A percentile compares a stretch with the other conserved stretches of the same genome.
Conservation (phyloP, 1,140 invertebrate genomes). For the Drosophila nigrodunni region DNA sequence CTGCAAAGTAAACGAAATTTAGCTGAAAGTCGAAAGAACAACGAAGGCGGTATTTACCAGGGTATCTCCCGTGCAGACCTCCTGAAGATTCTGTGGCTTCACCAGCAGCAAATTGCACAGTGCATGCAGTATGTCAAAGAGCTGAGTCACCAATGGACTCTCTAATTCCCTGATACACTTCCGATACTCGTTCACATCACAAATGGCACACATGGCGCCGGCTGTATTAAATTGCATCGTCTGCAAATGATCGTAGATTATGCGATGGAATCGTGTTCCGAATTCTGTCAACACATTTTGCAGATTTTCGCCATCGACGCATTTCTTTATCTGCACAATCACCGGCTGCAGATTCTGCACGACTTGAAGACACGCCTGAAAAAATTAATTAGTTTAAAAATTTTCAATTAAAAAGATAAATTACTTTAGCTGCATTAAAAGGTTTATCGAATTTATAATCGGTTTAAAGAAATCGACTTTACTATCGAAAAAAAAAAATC, state of each 20-base stretch:
- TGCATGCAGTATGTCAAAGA: slow-evolving; percentile 98
- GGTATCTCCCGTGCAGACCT: slow-evolving; percentile 97
- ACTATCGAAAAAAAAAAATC: no score
- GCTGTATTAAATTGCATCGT: slow-evolving; percentile 98
- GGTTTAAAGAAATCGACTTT: no score
- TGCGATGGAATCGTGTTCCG: slow-evolving; percentile 94
- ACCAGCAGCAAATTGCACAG: slow-evolving; percentile 98
- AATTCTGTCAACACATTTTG: slow-evolving; percentile 94
- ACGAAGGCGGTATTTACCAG: slow-evolving; percentile 88
- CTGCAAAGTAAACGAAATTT: slow-evolving; percentile 85
- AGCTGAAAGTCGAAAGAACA: neutral
- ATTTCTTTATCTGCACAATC: slow-evolving; percentile 92
- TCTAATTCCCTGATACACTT: slow-evolving; percentile 92
- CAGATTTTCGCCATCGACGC: slow-evolving; percentile 97
- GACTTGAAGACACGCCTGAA: slow-evolving; percentile 94
- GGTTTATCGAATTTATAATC: no score
- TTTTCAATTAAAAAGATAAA: slow-evolving; percentile 81
- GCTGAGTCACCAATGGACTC: slow-evolving; percentile 90
- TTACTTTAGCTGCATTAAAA: no score
- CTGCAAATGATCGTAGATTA: slow-evolving; percentile 97
- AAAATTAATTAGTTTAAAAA: slow-evolving; percentile 27
- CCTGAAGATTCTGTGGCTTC: slow-evolving; percentile 97
- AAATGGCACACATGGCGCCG: slow-evolving; percentile 98
- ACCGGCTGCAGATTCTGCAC: slow-evolving; percentile 93
- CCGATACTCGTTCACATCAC: slow-evolving; percentile 98